Evolutionary conservation across 2,113 vertebrate species (phyloP).

Genomic region (Cinclus cinclus): DNA sequence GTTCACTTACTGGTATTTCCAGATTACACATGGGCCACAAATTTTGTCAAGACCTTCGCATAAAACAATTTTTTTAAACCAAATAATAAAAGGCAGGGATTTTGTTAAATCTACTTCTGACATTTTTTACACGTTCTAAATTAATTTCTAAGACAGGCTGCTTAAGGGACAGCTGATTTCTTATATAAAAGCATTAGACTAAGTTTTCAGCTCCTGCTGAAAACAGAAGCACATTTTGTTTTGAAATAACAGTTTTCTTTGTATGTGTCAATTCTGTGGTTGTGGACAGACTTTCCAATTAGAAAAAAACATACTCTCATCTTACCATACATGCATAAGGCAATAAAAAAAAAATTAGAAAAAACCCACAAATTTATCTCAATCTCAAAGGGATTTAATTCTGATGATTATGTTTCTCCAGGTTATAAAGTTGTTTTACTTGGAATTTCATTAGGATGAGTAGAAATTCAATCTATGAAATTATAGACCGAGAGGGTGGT

Average conservation of each 20-base stretch:
- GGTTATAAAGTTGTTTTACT: not conserved
- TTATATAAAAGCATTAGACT: not conserved
- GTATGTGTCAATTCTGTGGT: not conserved
- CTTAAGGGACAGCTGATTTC: not conserved
- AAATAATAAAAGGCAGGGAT: not conserved
- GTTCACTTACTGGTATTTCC: not conserved
- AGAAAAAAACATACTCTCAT: not conserved
- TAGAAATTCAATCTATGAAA: not conserved
- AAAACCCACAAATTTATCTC: not conserved
- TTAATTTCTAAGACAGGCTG: not conserved
- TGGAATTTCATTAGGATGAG: not conserved
- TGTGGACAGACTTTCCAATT: not conserved
- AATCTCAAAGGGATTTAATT: not conserved
- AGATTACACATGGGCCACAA: fast-evolving
- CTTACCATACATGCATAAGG: not conserved
- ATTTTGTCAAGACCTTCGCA: not conserved
- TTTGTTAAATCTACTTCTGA: not conserved
- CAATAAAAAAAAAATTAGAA: not conserved
- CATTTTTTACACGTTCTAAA: not conserved
- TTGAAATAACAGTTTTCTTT: not conserved
- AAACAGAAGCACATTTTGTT: not conserved
- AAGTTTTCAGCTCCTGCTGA: not conserved
- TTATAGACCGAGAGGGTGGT: fast-evolving
- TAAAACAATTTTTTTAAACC: not conserved
- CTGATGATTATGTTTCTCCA: not conserved